A percentile compares a stretch with the other conserved stretches of the same genome.
Evolutionary conservation across 1,140 invertebrate genomes (phyloP).

Genomic region (Papilio xuthus): DNA sequence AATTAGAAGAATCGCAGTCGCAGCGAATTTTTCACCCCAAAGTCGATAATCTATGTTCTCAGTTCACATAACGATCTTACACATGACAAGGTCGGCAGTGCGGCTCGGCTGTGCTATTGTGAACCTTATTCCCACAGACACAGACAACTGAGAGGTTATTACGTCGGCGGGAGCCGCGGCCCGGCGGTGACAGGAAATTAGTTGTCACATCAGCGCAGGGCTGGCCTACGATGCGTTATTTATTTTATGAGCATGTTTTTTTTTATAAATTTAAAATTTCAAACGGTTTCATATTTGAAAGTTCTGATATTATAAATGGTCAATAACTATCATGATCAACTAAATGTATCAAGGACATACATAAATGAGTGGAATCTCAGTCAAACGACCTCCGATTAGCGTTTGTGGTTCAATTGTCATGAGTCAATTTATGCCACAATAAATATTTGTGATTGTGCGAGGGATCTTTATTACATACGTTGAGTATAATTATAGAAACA

Average conservation of each 20-base stretch:
- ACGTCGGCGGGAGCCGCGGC: slow-evolving; percentile 6
- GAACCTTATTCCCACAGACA: slow-evolving; percentile 22
- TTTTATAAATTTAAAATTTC: not conserved
- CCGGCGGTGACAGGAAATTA: slow-evolving; percentile 46
- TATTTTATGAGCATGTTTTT: not conserved
- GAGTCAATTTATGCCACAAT: no score
- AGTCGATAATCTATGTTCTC: slow-evolving; percentile 50
- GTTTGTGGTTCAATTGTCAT: no score
- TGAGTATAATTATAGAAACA: no score
- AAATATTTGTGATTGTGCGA: no score
- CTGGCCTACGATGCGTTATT: slow-evolving; percentile 34
- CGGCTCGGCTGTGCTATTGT: not conserved
- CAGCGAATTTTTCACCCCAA: slow-evolving; percentile 42
- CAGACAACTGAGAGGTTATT: not conserved
- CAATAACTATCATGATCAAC: no score
- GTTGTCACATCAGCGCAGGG: slow-evolving; percentile 51
- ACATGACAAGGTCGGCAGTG: not conserved
- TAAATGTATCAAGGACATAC: no score
- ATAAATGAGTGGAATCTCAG: no score
- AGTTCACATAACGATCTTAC: slow-evolving; percentile 38
- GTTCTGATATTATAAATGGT: no score
- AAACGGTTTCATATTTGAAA: not conserved
- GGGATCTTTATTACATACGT: no score
- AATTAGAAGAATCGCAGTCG: slow-evolving; percentile 56
- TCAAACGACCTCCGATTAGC: no score